These are phyloP conservation scores for Oreochromis mossambicus DNA, from an alignment of 2,797 vertebrate species.

Conservation along the genomic window DNA sequence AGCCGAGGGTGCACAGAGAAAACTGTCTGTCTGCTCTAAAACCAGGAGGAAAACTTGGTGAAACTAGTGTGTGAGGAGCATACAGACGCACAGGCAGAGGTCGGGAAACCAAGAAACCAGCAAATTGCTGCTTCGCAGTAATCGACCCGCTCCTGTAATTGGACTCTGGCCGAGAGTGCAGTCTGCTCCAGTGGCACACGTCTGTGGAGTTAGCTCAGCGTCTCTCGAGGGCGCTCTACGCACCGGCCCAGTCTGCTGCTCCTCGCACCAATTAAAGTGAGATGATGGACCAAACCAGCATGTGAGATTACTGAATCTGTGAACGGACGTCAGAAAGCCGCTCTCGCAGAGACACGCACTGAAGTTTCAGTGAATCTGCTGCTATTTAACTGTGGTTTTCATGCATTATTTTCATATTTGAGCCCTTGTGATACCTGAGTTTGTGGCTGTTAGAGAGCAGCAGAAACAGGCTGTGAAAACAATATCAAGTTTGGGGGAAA, in stretches of 20 bases:
- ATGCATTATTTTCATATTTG: background rate
- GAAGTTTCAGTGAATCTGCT: background rate
- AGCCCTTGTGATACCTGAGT: background rate
- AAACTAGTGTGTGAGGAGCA: background rate
- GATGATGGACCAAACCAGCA: background rate
- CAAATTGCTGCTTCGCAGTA: background rate
- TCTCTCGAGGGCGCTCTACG: background rate
- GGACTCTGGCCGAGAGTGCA: background rate
- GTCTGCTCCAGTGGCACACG: background rate
- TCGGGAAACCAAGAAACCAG: background rate
- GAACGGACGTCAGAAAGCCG: accelerated
- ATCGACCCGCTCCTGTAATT: background rate
- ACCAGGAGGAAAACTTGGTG: background rate
- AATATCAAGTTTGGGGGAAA: background rate
- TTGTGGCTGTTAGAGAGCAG: background rate
- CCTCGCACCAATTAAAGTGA: background rate
- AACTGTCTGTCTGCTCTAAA: background rate
- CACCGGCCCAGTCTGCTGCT: background rate
- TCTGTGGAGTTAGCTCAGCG: background rate
- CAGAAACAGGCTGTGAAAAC: background rate
- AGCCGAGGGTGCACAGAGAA: accelerated
- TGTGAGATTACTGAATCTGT: background rate
- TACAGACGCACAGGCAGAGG: background rate
- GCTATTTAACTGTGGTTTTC: background rate
- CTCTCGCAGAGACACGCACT: accelerated